Conservation (phyloP, 2,888 invertebrate species). For the Scaptomyza tumidula region DNA sequence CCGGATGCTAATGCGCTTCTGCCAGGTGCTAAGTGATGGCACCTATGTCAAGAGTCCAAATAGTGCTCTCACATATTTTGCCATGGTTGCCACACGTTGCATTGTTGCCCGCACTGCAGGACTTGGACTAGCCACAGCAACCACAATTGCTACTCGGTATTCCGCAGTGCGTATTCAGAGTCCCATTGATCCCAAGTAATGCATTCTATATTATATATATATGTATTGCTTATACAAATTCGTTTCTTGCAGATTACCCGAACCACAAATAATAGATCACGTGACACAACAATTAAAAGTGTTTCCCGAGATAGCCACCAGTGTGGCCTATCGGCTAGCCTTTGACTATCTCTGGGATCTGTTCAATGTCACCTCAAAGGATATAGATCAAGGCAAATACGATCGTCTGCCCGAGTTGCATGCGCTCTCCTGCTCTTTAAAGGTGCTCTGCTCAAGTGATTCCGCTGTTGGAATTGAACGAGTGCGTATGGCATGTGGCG, state of each 20-base stretch:
- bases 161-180: constrained; percentile 95
- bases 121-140: constrained; percentile 90
- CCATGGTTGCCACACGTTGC: constrained; percentile 95
- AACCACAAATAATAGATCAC: constrained; percentile 96
- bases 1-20: constrained; percentile 96
- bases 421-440: constrained; percentile 94
- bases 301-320: constrained; percentile 92
- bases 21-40: constrained; percentile 96
- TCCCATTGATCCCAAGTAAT: constrained; percentile 90
- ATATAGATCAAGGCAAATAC: constrained; percentile 91
- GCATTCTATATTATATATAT: not conserved
- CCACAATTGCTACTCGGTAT: constrained; percentile 95
- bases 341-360: constrained; percentile 91
- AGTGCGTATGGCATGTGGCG: constrained; percentile 95
- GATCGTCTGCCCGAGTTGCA: constrained; percentile 93
- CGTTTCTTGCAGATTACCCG: constrained; percentile 85
- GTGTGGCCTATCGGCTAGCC: constrained; percentile 91
- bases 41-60: constrained; percentile 92
- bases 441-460: constrained; percentile 92
- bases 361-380: constrained; percentile 91
- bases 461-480: constrained; percentile 90
- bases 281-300: constrained; percentile 97
- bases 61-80: constrained; percentile 92
- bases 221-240: not conserved
- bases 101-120: constrained; percentile 90